These are phyloP conservation scores for Ciconia stormi DNA, from an alignment of 2,113 vertebrate genomes.

Conservation along the genomic window DNA sequence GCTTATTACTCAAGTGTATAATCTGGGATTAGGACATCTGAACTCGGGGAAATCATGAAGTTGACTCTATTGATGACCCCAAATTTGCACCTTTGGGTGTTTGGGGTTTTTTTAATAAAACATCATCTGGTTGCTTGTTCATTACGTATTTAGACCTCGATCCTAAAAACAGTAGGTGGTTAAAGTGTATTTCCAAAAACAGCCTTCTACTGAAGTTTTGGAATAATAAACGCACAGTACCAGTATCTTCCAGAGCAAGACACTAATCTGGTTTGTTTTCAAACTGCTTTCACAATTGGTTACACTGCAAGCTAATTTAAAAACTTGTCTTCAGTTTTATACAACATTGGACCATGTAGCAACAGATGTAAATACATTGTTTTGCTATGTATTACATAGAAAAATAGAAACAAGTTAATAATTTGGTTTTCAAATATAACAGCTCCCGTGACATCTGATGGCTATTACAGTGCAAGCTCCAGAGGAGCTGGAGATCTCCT, in stretches of 20 bases:
- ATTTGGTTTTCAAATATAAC: not conserved
- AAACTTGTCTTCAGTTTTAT: not conserved
- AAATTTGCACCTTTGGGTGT: not conserved
- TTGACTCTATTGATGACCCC: not conserved
- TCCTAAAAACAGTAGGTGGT: not conserved
- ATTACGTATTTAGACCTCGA: not conserved
- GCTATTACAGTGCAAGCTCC: not conserved
- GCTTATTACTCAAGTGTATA: not conserved
- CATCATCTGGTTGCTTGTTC: not conserved
- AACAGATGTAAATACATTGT: not conserved
- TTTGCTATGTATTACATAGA: not conserved
- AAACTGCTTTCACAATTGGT: not conserved
- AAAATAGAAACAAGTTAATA: not conserved
- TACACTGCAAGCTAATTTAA: not conserved
- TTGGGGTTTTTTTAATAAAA: not conserved
- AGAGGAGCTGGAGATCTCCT: not conserved
- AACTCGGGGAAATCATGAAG: not conserved
- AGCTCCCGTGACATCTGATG: not conserved
- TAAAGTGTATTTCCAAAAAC: not conserved
- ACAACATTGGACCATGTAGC: not conserved
- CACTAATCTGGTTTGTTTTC: not conserved
- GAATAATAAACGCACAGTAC: not conserved
- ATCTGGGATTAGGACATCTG: not conserved
- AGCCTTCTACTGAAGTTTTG: not conserved
- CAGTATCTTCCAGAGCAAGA: not conserved